These are phyloP conservation scores for Trachythela sp. DNA, from an alignment of 64 coral and sea anemone genomes.

Conservation along the genomic window DNA sequence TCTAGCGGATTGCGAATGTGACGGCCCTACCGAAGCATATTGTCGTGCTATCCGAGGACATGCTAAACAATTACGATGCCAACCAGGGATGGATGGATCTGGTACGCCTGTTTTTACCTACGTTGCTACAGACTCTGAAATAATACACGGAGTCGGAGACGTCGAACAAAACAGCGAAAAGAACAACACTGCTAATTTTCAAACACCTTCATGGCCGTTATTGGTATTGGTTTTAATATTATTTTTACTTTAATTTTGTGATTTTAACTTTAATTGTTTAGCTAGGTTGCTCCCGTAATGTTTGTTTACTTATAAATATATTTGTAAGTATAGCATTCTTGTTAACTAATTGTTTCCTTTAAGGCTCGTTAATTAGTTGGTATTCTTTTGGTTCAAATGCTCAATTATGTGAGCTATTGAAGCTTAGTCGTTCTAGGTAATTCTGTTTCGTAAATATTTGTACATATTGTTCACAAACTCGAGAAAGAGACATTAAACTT, in stretches of 20 bases:
- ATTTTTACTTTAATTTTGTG: not conserved
- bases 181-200: not conserved
- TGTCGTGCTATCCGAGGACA: not conserved
- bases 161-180: not conserved
- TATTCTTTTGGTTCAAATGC: not conserved
- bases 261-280: not conserved
- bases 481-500: not conserved
- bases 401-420: not conserved
- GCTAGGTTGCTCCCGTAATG: not conserved
- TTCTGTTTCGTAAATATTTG: not conserved
- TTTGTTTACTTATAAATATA: slow-evolving; percentile 6
- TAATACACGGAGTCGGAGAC: not conserved
- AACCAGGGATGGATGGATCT: not conserved
- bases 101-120: not conserved
- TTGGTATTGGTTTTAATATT: not conserved
- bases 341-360: not conserved
- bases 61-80: not conserved
- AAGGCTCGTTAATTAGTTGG: not conserved
- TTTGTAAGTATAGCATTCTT: not conserved
- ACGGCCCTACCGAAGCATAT: not conserved
- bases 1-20: not conserved
- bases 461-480: not conserved
- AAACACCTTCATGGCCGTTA: not conserved
- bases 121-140: not conserved
- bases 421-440: not conserved